A percentile compares a stretch with the other conserved stretches of the same genome.
Evolutionary conservation across 2,113 vertebrate species (phyloP).

Genomic region (Myocastor coypus): DNA sequence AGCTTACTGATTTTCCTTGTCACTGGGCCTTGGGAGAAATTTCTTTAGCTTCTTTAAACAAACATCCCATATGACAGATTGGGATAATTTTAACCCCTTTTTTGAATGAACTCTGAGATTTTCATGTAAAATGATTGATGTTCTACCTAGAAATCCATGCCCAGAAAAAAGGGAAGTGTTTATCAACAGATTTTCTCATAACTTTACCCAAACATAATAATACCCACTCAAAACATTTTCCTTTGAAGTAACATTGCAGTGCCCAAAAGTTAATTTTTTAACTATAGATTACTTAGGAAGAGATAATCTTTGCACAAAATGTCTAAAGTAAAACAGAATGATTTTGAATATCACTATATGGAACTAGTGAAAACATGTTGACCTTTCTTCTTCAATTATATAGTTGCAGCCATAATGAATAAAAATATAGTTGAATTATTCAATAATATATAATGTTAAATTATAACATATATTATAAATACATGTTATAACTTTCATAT

Average conservation of each 20-base stretch:
- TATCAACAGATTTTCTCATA: neutral
- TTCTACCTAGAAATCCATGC: neutral
- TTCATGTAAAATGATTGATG: neutral
- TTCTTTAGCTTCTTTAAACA: neutral
- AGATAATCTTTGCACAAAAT: neutral
- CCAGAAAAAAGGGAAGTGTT: neutral
- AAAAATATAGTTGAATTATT: neutral
- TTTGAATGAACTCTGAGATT: neutral
- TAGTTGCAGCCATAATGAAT: neutral
- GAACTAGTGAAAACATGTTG: neutral
- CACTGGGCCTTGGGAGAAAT: neutral
- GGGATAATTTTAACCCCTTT: neutral
- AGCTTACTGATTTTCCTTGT: neutral
- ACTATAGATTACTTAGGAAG: neutral
- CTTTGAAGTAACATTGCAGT: neutral
- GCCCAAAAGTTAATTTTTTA: neutral
- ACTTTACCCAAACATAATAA: neutral
- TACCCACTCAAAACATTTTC: neutral
- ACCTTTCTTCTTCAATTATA: neutral
- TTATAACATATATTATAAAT: too few species aligned
- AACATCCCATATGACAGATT: neutral
- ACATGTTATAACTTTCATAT: too few species aligned
- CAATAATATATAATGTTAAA: neutral
- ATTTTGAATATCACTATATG: neutral
- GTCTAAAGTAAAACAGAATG: neutral